Conservation (phyloP, 1,140 invertebrate genomes). For the Conus ventricosus region DNA sequence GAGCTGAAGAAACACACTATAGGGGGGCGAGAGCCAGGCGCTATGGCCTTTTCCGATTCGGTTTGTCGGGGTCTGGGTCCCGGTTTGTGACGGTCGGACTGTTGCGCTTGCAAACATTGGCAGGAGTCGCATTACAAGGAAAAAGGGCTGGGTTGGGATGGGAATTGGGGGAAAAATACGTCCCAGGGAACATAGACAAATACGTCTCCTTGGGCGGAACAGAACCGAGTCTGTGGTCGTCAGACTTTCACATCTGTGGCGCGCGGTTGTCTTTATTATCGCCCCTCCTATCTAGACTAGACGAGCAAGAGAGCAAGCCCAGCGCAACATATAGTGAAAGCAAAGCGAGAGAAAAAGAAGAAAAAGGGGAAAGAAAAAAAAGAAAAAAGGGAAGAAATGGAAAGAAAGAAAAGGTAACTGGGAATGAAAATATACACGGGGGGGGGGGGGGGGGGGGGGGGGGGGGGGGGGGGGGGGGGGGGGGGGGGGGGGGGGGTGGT, state of each 20-base stretch:
- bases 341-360: neutral
- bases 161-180: neutral
- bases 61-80: neutral
- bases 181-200: neutral
- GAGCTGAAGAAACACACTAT: neutral
- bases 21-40: neutral
- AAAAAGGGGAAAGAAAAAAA: neutral
- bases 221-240: neutral
- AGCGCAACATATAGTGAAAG: neutral
- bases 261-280: neutral
- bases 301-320: neutral
- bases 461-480: neutral
- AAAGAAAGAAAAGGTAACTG: neutral
- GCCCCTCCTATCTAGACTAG: neutral
- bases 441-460: neutral
- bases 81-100: neutral
- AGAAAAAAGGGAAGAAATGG: neutral
- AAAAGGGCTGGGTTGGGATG: too few species aligned
- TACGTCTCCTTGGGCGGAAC: neutral
- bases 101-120: conserved; percentile 14
- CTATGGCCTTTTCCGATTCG: neutral
- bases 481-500: neutral
- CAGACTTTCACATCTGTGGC: conserved; percentile 1
- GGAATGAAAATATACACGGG: neutral
- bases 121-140: neutral